Evolutionary conservation across 2,888 invertebrate genomes (phyloP).

Genomic region (Eilema sororculum): DNA sequence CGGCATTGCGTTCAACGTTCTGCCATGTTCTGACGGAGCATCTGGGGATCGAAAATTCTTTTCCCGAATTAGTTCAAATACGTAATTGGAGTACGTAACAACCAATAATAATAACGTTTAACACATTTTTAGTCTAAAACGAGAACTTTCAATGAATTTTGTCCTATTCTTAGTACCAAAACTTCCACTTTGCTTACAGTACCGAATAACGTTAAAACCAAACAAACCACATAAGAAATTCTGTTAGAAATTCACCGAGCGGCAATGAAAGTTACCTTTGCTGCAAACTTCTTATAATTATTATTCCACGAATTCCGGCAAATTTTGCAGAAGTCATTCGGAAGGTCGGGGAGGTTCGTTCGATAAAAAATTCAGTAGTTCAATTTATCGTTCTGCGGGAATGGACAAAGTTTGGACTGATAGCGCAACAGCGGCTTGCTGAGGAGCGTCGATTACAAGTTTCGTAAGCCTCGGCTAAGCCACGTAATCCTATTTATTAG

Average conservation of each 20-base stretch:
- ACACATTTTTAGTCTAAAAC: neutral
- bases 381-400: slow-evolving; percentile 21
- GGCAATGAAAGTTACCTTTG: slow-evolving; percentile 22
- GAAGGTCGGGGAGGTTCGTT: slow-evolving; percentile 13
- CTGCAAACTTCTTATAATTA: slow-evolving; percentile 23
- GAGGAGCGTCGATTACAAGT: slow-evolving; percentile 42
- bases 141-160: neutral
- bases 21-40: no score
- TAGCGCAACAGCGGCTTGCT: slow-evolving; percentile 30
- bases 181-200: neutral
- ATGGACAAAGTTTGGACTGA: slow-evolving; percentile 22
- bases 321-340: slow-evolving; percentile 17
- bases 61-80: no score
- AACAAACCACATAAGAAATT: slow-evolving; percentile 15
- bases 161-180: neutral
- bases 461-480: slow-evolving; percentile 35
- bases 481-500: slow-evolving; percentile 43
- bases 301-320: slow-evolving; percentile 16
- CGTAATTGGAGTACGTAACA: no score
- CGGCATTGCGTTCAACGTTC: no score
- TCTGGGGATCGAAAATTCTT: no score
- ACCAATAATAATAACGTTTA: neutral
- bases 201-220: neutral
- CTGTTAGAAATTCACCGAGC: slow-evolving; percentile 13
- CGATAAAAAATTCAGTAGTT: slow-evolving; percentile 19